Percentiles rank a stretch among this genome's conserved stretches.
Conservation (phyloP, 2,113 vertebrate species). For the Cettia cetti region DNA sequence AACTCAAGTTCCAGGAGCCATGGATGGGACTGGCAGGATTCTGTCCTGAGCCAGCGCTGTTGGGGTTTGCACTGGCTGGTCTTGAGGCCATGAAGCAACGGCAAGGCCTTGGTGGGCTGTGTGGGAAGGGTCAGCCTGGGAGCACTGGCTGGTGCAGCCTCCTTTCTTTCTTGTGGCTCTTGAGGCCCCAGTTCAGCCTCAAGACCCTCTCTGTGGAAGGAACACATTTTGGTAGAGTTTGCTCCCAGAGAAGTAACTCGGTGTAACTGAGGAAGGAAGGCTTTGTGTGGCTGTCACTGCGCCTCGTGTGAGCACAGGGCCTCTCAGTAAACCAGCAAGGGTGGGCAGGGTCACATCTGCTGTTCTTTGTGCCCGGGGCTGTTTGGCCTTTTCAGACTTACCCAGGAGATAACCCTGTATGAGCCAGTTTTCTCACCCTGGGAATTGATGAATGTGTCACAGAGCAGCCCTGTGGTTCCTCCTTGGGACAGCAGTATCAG, state of each 20-base stretch:
- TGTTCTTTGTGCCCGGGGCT: rapidly evolving
- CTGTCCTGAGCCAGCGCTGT: rapidly evolving
- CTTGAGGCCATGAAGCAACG: not conserved
- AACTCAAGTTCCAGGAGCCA: not conserved
- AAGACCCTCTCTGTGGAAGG: not conserved
- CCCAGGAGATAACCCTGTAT: not conserved
- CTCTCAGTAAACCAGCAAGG: not conserved
- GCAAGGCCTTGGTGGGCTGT: not conserved
- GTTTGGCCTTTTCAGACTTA: not conserved
- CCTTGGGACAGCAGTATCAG: not conserved
- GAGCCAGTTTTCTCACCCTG: not conserved
- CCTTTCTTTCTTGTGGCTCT: not conserved
- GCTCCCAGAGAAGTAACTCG: not conserved
- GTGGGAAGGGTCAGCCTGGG: not conserved
- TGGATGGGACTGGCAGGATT: not conserved
- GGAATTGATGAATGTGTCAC: not conserved
- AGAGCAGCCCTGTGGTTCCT: not conserved
- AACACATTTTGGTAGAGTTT: not conserved
- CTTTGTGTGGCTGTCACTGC: not conserved
- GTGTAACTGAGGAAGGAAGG: not conserved
- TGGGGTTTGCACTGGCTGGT: not conserved
- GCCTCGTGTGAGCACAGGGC: rapidly evolving
- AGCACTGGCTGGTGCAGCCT: not conserved
- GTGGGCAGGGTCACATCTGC: not conserved
- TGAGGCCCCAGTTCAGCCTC: not conserved